Evolutionary conservation across 1,140 invertebrate genomes (phyloP), one percentile per base, ranked within the genome.

Genomic region (Venturia canescens): DNA sequence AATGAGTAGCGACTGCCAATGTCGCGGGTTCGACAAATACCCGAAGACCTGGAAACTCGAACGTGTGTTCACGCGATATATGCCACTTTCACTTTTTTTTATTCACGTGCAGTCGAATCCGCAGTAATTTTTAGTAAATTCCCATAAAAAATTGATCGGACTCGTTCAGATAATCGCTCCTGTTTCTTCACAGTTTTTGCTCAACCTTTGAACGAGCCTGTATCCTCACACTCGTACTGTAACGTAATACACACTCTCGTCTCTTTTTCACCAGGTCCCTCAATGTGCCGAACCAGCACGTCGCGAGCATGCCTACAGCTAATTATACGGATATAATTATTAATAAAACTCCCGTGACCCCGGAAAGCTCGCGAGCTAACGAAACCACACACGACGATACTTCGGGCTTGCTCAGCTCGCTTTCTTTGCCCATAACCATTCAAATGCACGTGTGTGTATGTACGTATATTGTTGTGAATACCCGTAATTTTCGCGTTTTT

Each of bases 301-400:
- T 76, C 27, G 60, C 38, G 81, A 69, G 80, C 83, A 83, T 84
- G 79, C 70, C 72, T 80, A 44, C 83, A 67, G 83, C 84, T 85
- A 85, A 88, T 88, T 87, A 86, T 82, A 84, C 78, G 71, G 71
- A 80, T 84, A 82, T 85, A 88, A 88, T 88, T 83, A 83, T 80
- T 87, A 88, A 88, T 88, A 86, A 84, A 85, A 81, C 81, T 75
- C 57, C 78, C 77, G 72, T 83, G 79, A 81, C 77, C 74, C 75
- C 78, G 38, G 71, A 48, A 48, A 48, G 34, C 71, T 53, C 50
- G 53, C 29, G 53, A 76, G 50, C 18, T 29, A 31, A 69, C 66
- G 29, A 69, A 69, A 69, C 27, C 66, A n/a, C 74, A 57, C 29
- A 57, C 74, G 50, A 27, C 38, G 16, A 53, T 57, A 16, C 18